phyloP scores from a whole-genome alignment of 2,888 invertebrate species.

The Protophormia terraenovae region DNA sequence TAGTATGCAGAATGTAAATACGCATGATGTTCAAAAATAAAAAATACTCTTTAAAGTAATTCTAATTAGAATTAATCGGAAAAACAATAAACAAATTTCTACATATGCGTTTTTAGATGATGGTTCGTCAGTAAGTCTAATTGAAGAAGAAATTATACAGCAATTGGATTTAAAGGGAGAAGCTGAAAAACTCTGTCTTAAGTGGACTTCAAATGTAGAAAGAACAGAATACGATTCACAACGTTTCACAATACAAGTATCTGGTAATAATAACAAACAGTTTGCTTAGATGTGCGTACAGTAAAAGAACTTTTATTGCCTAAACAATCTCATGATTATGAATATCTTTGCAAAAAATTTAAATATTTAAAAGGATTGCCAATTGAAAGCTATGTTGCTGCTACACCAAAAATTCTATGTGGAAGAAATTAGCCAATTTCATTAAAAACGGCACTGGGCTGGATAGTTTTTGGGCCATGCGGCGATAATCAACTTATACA shows the following conservation, averaged over 20 bases:
- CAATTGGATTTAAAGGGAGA: slow-evolving; percentile 56
- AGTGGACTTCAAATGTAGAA: slow-evolving; percentile 59
- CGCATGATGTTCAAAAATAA: slow-evolving; percentile 17
- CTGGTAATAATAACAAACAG: slow-evolving; percentile 25
- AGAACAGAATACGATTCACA: slow-evolving; percentile 57
- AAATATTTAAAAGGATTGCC: slow-evolving; percentile 39
- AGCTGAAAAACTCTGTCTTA: slow-evolving; percentile 53
- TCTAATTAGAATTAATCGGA: slow-evolving; percentile 39
- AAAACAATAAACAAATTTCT: slow-evolving; percentile 49
- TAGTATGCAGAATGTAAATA: slow-evolving; percentile 3
- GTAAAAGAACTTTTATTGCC: slow-evolving; percentile 38
- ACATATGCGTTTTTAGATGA: slow-evolving; percentile 68
- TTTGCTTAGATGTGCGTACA: slow-evolving; percentile 30
- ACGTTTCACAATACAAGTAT: slow-evolving; percentile 42
- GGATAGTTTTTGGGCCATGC: slow-evolving; percentile 34
- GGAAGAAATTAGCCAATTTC: slow-evolving; percentile 25
- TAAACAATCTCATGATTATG: slow-evolving; percentile 29
- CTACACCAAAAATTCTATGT: slow-evolving; percentile 29
- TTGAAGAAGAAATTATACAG: slow-evolving; percentile 56
- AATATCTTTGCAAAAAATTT: slow-evolving; percentile 17
- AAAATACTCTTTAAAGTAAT: slow-evolving; percentile 35
- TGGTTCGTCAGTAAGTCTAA: slow-evolving; percentile 64
- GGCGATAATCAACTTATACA: not conserved
- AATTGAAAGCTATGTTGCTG: slow-evolving; percentile 24
- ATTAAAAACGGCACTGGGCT: slow-evolving; percentile 20